Percentiles rank a stretch among this genome's conserved stretches.
phyloP scores from a whole-genome alignment of 2,888 invertebrate species.

The Caenorhabditis macrosperma region DNA sequence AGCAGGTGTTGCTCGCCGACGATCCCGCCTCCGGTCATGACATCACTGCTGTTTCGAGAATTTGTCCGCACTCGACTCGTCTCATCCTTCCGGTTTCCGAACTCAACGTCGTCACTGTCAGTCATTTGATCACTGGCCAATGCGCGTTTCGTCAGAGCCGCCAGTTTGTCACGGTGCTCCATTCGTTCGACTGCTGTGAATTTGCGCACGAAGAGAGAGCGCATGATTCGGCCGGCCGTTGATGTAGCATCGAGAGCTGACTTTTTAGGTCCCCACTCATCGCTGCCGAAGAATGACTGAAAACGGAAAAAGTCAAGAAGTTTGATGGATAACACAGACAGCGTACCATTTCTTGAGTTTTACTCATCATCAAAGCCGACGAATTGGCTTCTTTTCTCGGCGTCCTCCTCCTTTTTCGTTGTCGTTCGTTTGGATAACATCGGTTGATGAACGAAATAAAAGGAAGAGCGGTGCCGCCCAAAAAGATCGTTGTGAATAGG shows the following conservation, averaged over 20 bases:
- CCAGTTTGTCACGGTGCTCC: conserved; percentile 66
- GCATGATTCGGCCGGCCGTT: conserved; percentile 62
- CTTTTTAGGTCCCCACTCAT: conserved; percentile 64
- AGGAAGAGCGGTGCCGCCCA: conserved; percentile 98
- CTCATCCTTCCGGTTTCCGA: conserved; percentile 1
- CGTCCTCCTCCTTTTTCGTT: conserved; percentile 39
- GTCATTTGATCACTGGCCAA: conserved; percentile 59
- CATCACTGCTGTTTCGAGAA: conserved; percentile 25
- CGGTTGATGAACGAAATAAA: conserved; percentile 85
- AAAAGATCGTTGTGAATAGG: conserved; percentile 92
- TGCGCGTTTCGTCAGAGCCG: conserved; percentile 61
- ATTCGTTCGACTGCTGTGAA: conserved; percentile 70
- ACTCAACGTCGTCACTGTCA: conserved; percentile 57
- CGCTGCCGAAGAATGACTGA: conserved; percentile 67
- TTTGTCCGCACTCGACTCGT: conserved; percentile 22
- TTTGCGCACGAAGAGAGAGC: conserved; percentile 73
- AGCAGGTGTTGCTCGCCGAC: conserved; percentile 49
- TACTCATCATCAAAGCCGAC: conserved; percentile 85
- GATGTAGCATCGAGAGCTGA: conserved; percentile 57
- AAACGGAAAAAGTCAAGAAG: conserved; percentile 5
- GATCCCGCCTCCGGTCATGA: conserved; percentile 20
- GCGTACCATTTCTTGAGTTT: conserved; percentile 97
- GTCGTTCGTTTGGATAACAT: conserved; percentile 64
- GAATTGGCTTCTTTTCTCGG: conserved; percentile 29
- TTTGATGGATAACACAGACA: background rate